These are phyloP conservation scores for Tauraco hartlaubi DNA, from an alignment of 2,797 vertebrate species.

Conservation along the genomic window DNA sequence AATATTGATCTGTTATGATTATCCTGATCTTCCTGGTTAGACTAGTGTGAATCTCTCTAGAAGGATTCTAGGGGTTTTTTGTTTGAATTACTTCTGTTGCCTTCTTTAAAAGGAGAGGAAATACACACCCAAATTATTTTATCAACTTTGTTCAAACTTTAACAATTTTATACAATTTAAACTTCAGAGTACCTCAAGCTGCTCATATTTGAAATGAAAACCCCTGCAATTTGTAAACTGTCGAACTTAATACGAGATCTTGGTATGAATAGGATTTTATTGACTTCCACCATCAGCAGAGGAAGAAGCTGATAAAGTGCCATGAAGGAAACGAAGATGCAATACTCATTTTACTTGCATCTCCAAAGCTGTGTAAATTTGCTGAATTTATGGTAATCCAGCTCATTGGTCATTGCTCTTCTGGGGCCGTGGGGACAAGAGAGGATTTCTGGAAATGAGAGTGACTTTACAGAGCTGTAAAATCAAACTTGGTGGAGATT, in stretches of 20 bases:
- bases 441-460: conserved; percentile 2
- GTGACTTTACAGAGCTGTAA: background rate
- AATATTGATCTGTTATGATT: background rate
- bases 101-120: background rate
- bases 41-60: background rate
- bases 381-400: conserved; percentile 41
- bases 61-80: conserved; percentile 1
- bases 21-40: background rate
- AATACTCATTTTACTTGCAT: conserved; percentile 32
- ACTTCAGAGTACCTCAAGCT: conserved; percentile 5
- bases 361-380: conserved; percentile 33
- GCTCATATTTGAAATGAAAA: conserved; percentile 60
- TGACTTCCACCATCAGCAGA: conserved; percentile 63
- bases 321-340: conserved; percentile 60
- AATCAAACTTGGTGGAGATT: background rate
- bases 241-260: conserved; percentile 55
- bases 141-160: conserved; percentile 30
- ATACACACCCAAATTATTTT: background rate
- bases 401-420: conserved; percentile 26
- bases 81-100: background rate
- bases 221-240: conserved; percentile 67
- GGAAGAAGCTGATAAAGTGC: conserved; percentile 56
- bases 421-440: background rate
- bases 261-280: conserved; percentile 68
- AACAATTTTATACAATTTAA: background rate